Conservation (phyloP, 2,113 vertebrate species). For the Prinia subflava region DNA sequence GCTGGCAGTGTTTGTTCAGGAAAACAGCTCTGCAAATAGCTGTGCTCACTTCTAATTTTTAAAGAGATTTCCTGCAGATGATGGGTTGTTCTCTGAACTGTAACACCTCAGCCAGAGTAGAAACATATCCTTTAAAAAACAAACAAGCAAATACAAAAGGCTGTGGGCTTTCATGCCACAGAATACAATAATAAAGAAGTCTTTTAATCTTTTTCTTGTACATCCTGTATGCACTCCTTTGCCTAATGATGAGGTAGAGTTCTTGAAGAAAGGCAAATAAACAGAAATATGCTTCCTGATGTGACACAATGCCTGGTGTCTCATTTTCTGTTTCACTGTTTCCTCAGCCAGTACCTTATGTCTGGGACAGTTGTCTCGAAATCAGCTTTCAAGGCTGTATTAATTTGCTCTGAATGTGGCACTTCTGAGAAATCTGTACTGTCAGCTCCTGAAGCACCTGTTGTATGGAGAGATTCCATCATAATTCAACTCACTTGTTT, state of each 20-base stretch:
- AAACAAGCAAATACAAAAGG: not conserved
- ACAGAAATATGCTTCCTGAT: not conserved
- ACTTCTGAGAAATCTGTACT: not conserved
- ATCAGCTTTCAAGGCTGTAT: not conserved
- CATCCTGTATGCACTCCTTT: slow-evolving; percentile 28
- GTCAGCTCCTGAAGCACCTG: not conserved
- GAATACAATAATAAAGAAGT: not conserved
- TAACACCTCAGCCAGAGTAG: not conserved
- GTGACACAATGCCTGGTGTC: not conserved
- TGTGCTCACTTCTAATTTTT: not conserved
- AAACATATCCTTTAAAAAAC: not conserved
- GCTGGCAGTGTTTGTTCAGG: not conserved
- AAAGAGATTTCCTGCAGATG: not conserved
- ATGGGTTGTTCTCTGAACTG: not conserved
- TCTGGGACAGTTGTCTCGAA: not conserved
- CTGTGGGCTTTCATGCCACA: not conserved
- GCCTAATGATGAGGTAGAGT: not conserved
- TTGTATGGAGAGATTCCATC: not conserved
- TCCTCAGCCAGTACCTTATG: not conserved
- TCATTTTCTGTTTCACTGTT: not conserved
- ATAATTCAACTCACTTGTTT: not conserved
- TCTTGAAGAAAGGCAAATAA: slow-evolving; percentile 47
- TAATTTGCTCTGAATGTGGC: not conserved
- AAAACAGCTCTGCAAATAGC: not conserved
- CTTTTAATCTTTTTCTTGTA: slow-evolving; percentile 14